phyloP scores from a whole-genome alignment of 1,140 invertebrate species.

The Hycleus cichorii region DNA sequence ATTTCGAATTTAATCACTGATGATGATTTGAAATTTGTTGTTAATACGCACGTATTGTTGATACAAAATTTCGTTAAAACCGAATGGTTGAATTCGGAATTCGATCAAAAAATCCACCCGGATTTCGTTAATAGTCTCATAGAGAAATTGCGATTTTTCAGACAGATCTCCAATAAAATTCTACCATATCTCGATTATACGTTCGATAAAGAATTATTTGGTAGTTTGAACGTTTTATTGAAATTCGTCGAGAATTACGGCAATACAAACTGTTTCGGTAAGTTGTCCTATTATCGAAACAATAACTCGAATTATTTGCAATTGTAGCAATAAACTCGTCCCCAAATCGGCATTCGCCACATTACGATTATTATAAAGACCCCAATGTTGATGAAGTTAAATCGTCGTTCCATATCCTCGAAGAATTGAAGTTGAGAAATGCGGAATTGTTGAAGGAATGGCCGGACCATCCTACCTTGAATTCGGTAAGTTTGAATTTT shows the following conservation, averaged over 20 bases:
- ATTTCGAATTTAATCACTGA: slow-evolving; percentile 42
- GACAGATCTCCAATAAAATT: slow-evolving; percentile 43
- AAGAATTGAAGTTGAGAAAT: slow-evolving; percentile 54
- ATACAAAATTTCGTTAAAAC: slow-evolving; percentile 48
- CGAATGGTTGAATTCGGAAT: slow-evolving; percentile 48
- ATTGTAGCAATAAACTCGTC: slow-evolving; percentile 17
- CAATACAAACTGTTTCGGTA: slow-evolving; percentile 20
- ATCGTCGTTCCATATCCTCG: slow-evolving; percentile 61
- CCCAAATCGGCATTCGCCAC: slow-evolving; percentile 25
- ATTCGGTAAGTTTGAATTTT: slow-evolving; percentile 52
- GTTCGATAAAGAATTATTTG: slow-evolving; percentile 46
- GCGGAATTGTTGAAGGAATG: slow-evolving; percentile 69
- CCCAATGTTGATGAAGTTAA: slow-evolving; percentile 71
- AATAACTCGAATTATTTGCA: neutral
- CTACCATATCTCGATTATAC: slow-evolving; percentile 45
- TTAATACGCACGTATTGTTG: slow-evolving; percentile 53
- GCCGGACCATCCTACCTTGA: slow-evolving; percentile 84
- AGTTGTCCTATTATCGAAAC: slow-evolving; percentile 17
- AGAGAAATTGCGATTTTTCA: slow-evolving; percentile 54
- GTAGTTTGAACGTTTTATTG: slow-evolving; percentile 47
- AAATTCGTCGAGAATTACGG: slow-evolving; percentile 30
- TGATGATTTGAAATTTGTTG: slow-evolving; percentile 51
- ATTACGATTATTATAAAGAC: slow-evolving; percentile 81
- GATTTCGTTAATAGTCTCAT: slow-evolving; percentile 47
- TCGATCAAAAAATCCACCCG: slow-evolving; percentile 33